Base-by-base conservation (phyloP, 2,888 invertebrate genomes). In the Beris chalybata region DNA sequence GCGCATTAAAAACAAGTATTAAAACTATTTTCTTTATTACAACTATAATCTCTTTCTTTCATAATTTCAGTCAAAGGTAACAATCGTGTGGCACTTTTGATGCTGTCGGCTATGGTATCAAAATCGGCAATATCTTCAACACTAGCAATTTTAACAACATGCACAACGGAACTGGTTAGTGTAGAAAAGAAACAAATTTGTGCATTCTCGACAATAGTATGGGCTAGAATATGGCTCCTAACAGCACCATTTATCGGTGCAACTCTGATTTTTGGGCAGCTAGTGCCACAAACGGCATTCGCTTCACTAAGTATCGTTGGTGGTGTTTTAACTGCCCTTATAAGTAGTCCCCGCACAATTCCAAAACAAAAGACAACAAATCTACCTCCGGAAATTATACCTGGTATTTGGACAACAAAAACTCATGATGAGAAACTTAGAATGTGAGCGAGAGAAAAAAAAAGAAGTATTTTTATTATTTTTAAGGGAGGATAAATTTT, bases 51-150 rank as follows among this genome's bases (percentile, higher is more conserved):
- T 48, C 31, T 13, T 50, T 50, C 43, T 44, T 4, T 43, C 9
- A 22, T 22, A 13, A 4, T 71, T 70, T 5, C 67, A 71, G 80
- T 80, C 47, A 74, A 76, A 22, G 73, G 77, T 1, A 75, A 80
- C 64, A 69, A 71, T 30, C 75, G 76, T 22, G 73, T 79, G 29
- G 76, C 78, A 5, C 74, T 81, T 45, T 73, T 81, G 3, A 81
- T 82, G 81, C 66, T 76, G 52, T 75, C 79, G 4, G 78, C 81
- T 9, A 82, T 82, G 82, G 71, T 80, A 12, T 81, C 81, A 5
- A 82, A 82, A 71, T 75, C 78, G 44, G 80, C 81, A 22, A 82
- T 82, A 44, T 81, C 81, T 44, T 77, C 77, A 2, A 78, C 80
- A 2, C 74, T 82, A 4, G 75, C 79, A 66, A 78, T 82, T 66